Evolutionary conservation across 2,888 invertebrate species (phyloP), one percentile per base, ranked within the genome.

Genomic region (Smittia sp.): DNA sequence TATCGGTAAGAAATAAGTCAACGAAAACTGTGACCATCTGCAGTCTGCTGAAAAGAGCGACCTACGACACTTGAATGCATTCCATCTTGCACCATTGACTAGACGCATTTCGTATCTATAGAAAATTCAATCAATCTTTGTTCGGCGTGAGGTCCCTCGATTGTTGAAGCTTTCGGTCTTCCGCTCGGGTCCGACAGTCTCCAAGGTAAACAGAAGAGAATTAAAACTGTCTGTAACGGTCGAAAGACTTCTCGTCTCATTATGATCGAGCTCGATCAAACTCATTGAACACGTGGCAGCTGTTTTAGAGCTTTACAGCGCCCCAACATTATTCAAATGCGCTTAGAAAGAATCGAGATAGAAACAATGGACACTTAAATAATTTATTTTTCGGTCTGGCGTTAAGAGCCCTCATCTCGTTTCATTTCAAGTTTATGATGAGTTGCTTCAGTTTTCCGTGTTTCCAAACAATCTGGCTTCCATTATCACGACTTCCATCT

Each of bases 401-500:
- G 46, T 46, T 46, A 46, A 46, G 46, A 46, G 58, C 58, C 58
- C 58, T 58, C 58, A 58, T 58, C 22, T 24, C 58, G 20, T 24
- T 58, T 18, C 20, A 15, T 58, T 58, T 58, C 20, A 11, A 46
- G 15, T n/a, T 46, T 46, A 46, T 11, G 46, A 11, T 46, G 15
- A 46, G n/a, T 46, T 46, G 6, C 46, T 46, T 11, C 3, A n/a
- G 46, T n/a, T 46, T 46, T 15, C 15, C 15, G 46, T 15, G 46
- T 46, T 46, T 46, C 46, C 11, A 46, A 46, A n/a, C 66, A 32
- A 32, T 66, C 66, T 66, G 32, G 38, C 32, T 27, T 66, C 38
- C 66, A 66, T 66, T 66, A 66, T 66, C 66, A 38, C 66, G n/a
- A 66, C 20, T 18, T 58, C n/a, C 66, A 66, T 66, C 66, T 66